Conservation (phyloP, 2,113 vertebrate genomes). For the Rhadina sibilatrix region DNA sequence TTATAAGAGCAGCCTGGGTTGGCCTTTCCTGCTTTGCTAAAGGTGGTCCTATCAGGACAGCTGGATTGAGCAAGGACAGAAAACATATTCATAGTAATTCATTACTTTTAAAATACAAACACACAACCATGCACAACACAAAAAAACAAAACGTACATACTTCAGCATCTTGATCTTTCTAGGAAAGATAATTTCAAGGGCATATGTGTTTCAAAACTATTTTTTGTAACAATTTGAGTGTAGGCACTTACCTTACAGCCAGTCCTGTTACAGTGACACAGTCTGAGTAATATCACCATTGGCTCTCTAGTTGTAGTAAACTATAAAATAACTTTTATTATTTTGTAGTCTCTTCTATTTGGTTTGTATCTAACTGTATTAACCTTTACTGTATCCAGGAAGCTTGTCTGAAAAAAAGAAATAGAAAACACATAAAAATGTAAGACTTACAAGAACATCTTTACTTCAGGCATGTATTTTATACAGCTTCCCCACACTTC, state of each 20-base stretch:
- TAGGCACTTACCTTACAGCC: background rate
- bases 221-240: background rate
- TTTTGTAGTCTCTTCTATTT: background rate
- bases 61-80: background rate
- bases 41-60: background rate
- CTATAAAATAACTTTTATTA: background rate
- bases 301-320: background rate
- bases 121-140: background rate
- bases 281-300: background rate
- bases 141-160: background rate
- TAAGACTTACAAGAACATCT: background rate
- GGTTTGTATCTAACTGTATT: background rate
- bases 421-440: background rate
- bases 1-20: background rate
- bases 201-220: fast-evolving
- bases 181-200: background rate
- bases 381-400: background rate
- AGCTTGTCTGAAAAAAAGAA: background rate
- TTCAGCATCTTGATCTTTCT: background rate
- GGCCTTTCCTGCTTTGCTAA: background rate
- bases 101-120: background rate
- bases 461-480: background rate
- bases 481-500: background rate
- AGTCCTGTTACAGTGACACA: background rate
- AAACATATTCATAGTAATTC: background rate